Conservation (phyloP, 2,888 invertebrate genomes). For the Myopa testacea region DNA sequence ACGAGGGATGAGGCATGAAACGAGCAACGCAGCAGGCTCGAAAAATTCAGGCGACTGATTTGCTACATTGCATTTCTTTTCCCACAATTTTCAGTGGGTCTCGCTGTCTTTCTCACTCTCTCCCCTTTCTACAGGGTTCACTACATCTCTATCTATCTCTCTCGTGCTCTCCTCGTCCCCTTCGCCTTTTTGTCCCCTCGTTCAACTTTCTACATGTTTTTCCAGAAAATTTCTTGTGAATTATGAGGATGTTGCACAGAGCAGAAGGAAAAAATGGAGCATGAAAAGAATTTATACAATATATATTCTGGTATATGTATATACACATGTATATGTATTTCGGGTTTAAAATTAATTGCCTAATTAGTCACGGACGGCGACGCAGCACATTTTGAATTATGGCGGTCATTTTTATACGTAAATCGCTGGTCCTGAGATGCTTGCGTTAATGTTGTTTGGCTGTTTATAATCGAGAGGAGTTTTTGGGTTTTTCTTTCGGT, state of each 20-base stretch:
- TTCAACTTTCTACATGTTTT: not conserved
- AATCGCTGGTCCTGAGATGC: not conserved
- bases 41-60: too few relatives aligned
- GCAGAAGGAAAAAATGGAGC: not conserved
- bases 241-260: not conserved
- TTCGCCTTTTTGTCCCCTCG: too few relatives aligned
- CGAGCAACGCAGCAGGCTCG: too few relatives aligned
- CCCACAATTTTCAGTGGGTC: too few relatives aligned
- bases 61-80: too few relatives aligned
- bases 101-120: too few relatives aligned
- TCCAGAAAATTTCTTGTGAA: not conserved
- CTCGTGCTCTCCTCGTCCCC: too few relatives aligned
- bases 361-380: constrained; percentile 59
- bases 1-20: too few relatives aligned
- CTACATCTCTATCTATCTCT: too few relatives aligned
- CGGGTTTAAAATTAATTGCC: constrained; percentile 60
- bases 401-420: constrained; percentile 49
- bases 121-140: too few relatives aligned
- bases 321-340: constrained; percentile 6
- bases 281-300: not conserved
- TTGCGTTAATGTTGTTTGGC: constrained; percentile 1
- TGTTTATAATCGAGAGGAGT: constrained; percentile 33
- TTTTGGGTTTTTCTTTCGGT: constrained; percentile 40
- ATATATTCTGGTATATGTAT: not conserved
- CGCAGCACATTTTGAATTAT: constrained; percentile 58